Evolutionary conservation across 2,888 invertebrate genomes (phyloP).

Genomic region (Andrena praecox): DNA sequence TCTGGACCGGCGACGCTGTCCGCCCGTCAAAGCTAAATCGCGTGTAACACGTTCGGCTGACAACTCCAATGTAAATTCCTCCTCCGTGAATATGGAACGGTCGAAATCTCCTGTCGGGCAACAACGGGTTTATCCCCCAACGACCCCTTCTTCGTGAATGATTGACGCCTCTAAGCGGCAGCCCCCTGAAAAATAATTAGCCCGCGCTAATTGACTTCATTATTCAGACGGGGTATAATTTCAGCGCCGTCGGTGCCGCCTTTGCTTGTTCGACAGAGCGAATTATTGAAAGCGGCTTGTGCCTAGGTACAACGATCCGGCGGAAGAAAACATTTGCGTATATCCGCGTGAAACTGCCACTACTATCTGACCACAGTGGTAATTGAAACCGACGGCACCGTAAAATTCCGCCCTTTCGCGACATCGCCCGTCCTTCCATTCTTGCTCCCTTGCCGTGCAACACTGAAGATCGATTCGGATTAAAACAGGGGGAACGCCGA

Average conservation of each 20-base stretch:
- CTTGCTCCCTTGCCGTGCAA: background rate
- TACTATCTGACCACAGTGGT: constrained; percentile 44
- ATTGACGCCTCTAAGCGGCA: constrained; percentile 55
- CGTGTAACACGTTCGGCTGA: constrained; percentile 53
- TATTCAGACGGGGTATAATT: constrained; percentile 58
- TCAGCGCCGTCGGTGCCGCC: background rate
- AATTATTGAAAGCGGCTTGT: constrained; percentile 28
- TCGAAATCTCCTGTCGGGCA: constrained; percentile 55
- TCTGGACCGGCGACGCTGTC: constrained; percentile 25
- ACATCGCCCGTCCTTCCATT: background rate
- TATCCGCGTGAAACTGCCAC: constrained; percentile 11
- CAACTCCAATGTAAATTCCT: constrained; percentile 68
- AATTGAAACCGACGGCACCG: constrained; percentile 70
- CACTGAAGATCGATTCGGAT: constrained; percentile 45
- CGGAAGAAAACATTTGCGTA: constrained; percentile 36
- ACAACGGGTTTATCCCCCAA: constrained; percentile 26
- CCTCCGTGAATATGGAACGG: constrained; percentile 63
- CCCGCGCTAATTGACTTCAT: constrained; percentile 63
- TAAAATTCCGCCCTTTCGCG: constrained; percentile 40
- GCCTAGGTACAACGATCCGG: constrained; percentile 37
- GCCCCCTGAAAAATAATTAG: constrained; percentile 60
- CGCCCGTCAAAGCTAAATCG: constrained; percentile 54
- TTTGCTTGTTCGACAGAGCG: constrained; percentile 15
- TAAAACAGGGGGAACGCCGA: constrained; percentile 15
- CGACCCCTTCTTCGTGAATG: constrained; percentile 36